Evolutionary conservation across 1,140 invertebrate species (phyloP), one percentile per base, ranked within the genome.

Genomic region (Dinoponera quadriceps): DNA sequence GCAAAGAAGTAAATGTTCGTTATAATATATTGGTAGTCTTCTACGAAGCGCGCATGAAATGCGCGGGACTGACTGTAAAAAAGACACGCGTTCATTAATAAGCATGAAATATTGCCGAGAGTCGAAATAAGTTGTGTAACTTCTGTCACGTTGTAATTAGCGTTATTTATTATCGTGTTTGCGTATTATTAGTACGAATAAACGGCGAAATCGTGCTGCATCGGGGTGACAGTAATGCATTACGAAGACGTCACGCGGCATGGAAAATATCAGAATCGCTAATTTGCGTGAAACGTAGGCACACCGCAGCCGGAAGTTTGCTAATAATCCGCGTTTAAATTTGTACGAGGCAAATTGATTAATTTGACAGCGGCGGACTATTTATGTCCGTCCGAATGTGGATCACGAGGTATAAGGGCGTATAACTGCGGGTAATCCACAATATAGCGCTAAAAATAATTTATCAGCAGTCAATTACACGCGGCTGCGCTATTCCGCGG

Each of bases 381-480:
- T 78, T 78, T 69, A 69, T 68, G 49, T 55, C 29, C 29, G 49
- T 27, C 18, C 29, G 22, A 78, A 78, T 69, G 22, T 69, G 75
- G 49, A 68, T 78, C 63, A 69, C 57, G 51, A 69, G 38, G 33
- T 69, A 78, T 78, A 68, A 78, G 62, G 9, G 74, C 54, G 11
- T 20, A 20, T 27, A 44, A 78, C 75, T 14, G 29, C 63, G 22
- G 75, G n/a, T 38, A 57, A 69, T 78, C 49, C 63, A 68, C 38
- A 62, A 85, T 62, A 63, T 22, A 22, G 22, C 2, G 18, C 54
- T 48, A 66, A 65, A 33, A 62, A 83, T 86, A 77, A 83, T 87
- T 85, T 71, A 85, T 82, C 65, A 75, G 72, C 63, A 59, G 78
- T 20, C 57, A 83, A 82, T 85, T 71, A 74, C 48, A 51, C 14